These are phyloP conservation scores for Aythya fuligula DNA, from an alignment of 2,797 vertebrate genomes.

Conservation along the genomic window DNA sequence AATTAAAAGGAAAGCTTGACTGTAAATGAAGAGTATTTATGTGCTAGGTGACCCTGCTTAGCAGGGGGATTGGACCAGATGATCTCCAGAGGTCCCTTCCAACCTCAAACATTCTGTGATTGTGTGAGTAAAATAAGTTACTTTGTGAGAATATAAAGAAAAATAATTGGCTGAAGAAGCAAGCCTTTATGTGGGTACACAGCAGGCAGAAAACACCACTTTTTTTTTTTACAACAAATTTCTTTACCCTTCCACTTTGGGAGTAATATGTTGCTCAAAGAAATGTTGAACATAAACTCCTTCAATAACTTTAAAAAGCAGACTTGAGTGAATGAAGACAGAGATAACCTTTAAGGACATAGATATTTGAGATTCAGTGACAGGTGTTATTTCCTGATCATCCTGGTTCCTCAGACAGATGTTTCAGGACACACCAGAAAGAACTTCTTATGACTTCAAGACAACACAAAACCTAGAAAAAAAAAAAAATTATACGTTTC, in stretches of 20 bases:
- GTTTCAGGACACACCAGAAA: neutral
- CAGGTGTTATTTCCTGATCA: neutral
- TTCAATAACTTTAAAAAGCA: neutral
- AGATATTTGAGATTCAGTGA: neutral
- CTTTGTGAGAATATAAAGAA: no score
- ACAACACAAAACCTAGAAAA: neutral
- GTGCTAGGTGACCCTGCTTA: no score
- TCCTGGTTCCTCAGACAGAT: neutral
- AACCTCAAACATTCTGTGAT: no score
- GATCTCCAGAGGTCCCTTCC: no score
- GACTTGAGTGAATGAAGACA: neutral
- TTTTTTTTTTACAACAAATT: neutral
- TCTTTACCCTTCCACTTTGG: neutral
- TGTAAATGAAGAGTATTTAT: neutral
- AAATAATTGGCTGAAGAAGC: neutral
- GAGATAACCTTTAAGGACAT: neutral
- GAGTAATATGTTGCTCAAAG: neutral
- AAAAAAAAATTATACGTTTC: neutral
- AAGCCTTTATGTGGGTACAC: fast-evolving
- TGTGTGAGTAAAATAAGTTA: no score
- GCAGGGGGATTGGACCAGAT: no score
- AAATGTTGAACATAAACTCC: neutral
- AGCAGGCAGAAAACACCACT: neutral
- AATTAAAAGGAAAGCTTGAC: neutral
- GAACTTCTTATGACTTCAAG: neutral